These are phyloP conservation scores for Tetramorium alpestre DNA, from an alignment of 1,140 invertebrate genomes.

Conservation along the genomic window DNA sequence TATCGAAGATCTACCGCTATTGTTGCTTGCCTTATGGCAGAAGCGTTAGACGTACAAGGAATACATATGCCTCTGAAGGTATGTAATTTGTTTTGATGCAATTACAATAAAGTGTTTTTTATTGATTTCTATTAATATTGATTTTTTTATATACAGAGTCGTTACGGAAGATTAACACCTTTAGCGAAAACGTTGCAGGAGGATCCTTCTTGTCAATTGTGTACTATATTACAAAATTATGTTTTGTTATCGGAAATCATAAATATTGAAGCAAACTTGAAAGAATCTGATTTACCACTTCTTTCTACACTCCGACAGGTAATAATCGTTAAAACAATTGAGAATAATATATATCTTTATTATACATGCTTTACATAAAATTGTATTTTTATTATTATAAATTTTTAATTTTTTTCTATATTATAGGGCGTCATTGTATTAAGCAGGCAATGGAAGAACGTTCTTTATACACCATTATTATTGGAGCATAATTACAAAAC, in stretches of 20 bases:
- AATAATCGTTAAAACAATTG: slow-evolving; percentile 72
- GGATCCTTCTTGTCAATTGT: slow-evolving; percentile 97
- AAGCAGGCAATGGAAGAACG: slow-evolving; percentile 98
- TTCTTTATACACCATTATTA: slow-evolving; percentile 96
- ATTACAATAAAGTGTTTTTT: not conserved
- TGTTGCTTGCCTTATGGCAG: slow-evolving; percentile 97
- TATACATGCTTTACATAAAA: slow-evolving; percentile 11
- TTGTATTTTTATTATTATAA: slow-evolving; percentile 35
- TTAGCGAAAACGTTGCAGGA: slow-evolving; percentile 96
- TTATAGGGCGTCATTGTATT: slow-evolving; percentile 94
- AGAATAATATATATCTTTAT: not conserved
- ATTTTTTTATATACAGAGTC: slow-evolving; percentile 88
- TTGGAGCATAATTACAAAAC: slow-evolving; percentile 96
- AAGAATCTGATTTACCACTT: slow-evolving; percentile 93
- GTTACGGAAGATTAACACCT: slow-evolving; percentile 95
- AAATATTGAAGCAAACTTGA: slow-evolving; percentile 94
- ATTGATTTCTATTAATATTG: slow-evolving; percentile 10
- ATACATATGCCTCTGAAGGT: slow-evolving; percentile 95
- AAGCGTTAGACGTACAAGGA: slow-evolving; percentile 94
- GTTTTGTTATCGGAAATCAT: slow-evolving; percentile 91
- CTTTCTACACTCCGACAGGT: slow-evolving; percentile 95
- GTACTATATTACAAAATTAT: slow-evolving; percentile 95
- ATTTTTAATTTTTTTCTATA: slow-evolving; percentile 27
- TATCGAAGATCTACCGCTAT: slow-evolving; percentile 93
- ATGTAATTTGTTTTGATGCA: slow-evolving; percentile 60